These are phyloP conservation scores for Gonioctena quinquepunctata DNA, from an alignment of 1,140 invertebrate genomes.

Conservation along the genomic window DNA sequence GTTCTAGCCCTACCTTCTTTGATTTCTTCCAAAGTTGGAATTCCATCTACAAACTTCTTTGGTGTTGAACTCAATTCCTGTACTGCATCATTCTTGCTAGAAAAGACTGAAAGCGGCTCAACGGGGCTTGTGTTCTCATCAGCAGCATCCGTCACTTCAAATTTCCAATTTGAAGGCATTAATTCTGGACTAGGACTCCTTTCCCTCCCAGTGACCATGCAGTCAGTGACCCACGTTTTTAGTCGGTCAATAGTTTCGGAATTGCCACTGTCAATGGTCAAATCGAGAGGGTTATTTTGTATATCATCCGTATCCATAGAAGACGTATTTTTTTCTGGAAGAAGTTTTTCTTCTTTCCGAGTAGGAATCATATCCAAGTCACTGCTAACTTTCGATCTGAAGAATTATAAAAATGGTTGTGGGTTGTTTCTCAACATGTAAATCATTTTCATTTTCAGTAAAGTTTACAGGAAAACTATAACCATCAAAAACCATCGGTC, in stretches of 20 bases:
- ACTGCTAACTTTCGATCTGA: background rate
- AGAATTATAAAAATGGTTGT: no score
- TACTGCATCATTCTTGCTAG: background rate
- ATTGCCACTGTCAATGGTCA: slow-evolving; percentile 12
- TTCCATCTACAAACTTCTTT: background rate
- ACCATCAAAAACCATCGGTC: no score
- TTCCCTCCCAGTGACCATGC: slow-evolving; percentile 22
- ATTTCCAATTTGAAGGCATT: no score
- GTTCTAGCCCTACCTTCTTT: no score
- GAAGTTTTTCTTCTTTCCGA: background rate
- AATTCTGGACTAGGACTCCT: slow-evolving; percentile 36
- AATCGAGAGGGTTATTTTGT: slow-evolving; percentile 16
- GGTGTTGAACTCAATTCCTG: background rate
- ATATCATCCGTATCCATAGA: slow-evolving; percentile 10
- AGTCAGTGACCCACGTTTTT: slow-evolving; percentile 32
- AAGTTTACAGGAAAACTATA: no score
- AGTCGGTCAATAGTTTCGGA: slow-evolving; percentile 25
- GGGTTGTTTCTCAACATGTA: no score
- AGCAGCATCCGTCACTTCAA: background rate
- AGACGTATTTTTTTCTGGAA: background rate
- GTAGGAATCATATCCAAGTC: background rate
- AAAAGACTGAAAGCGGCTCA: no score
- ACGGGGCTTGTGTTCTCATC: no score
- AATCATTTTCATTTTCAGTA: no score
- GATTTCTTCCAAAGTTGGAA: slow-evolving; percentile 32